phyloP scores from a whole-genome alignment of 2,797 vertebrate species.

The Sylvia borin region DNA sequence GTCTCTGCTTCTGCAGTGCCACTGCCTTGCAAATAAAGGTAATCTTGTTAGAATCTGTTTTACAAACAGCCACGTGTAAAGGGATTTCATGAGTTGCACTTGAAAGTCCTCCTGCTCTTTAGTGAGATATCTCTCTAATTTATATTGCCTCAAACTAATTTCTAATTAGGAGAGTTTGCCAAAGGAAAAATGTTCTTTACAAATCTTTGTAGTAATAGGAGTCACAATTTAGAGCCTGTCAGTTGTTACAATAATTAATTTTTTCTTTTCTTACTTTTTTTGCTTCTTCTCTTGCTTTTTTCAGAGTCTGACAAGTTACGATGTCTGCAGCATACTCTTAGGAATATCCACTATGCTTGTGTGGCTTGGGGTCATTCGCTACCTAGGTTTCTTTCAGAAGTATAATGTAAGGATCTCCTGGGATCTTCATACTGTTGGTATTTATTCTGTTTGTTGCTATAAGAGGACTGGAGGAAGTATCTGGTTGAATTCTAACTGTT shows the following conservation, averaged over 20 bases:
- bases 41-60: not conserved
- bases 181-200: not conserved
- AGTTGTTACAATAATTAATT: not conserved
- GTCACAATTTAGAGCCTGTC: not conserved
- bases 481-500: conserved; percentile 28
- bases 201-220: not conserved
- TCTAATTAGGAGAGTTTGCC: not conserved
- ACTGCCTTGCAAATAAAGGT: not conserved
- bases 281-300: not conserved
- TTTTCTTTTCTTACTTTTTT: not conserved
- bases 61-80: not conserved
- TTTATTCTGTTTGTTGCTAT: conserved; percentile 54
- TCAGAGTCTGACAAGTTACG: conserved; percentile 89
- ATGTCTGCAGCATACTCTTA: conserved; percentile 93
- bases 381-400: conserved; percentile 93
- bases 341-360: conserved; percentile 93
- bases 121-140: not conserved
- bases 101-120: not conserved
- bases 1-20: not conserved
- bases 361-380: conserved; percentile 94
- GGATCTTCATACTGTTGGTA: conserved; percentile 30
- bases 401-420: conserved; percentile 87
- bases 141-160: not conserved
- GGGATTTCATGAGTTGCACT: not conserved
- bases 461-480: not conserved